Percentiles rank a stretch among this genome's conserved stretches.
Evolutionary conservation across 2,113 vertebrate genomes (phyloP).

Genomic region (Ceuthmochares aereus): DNA sequence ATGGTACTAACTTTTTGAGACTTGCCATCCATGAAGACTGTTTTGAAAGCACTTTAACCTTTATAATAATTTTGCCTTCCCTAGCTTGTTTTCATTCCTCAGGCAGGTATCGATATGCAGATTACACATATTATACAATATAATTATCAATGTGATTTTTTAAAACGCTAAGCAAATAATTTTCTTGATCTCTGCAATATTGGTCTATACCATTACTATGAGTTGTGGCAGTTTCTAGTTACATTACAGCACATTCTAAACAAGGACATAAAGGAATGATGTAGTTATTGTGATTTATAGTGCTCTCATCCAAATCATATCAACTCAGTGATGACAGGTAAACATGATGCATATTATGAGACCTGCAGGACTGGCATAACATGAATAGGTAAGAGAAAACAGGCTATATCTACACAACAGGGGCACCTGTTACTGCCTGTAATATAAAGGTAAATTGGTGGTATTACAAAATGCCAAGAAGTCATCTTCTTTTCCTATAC

Average conservation of each 20-base stretch:
- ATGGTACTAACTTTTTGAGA: background rate
- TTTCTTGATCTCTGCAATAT: background rate
- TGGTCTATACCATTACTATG: background rate
- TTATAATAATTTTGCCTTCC: background rate
- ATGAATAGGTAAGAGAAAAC: background rate
- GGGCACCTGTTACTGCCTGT: accelerated
- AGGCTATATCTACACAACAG: background rate
- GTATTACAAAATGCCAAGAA: background rate
- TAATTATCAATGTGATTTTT: background rate
- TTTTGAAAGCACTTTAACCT: background rate
- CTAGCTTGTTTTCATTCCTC: background rate
- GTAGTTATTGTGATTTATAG: background rate
- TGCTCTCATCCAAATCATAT: background rate
- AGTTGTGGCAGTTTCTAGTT: background rate
- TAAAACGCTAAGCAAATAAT: background rate
- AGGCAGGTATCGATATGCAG: background rate
- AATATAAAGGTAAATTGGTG: background rate
- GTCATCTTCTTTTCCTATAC: background rate
- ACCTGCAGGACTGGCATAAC: background rate
- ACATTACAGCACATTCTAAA: background rate
- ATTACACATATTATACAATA: background rate
- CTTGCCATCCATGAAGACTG: background rate
- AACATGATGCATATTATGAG: background rate
- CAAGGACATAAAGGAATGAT: background rate
- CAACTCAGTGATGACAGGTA: background rate